These are phyloP conservation scores for Potamarius usumacintae DNA, from an alignment of 2,113 vertebrate species.

Conservation along the genomic window DNA sequence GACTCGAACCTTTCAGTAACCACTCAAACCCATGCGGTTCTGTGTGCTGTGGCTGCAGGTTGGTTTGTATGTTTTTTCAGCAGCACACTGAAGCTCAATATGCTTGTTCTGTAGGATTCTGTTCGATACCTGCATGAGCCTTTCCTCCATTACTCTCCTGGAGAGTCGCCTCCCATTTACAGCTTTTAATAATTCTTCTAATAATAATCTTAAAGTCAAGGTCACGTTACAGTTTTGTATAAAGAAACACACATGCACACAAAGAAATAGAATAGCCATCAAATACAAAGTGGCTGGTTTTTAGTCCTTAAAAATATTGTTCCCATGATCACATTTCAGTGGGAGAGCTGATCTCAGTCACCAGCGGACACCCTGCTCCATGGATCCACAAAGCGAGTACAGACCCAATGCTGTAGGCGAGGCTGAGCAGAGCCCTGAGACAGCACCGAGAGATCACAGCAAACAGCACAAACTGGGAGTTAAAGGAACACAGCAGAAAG, in stretches of 20 bases:
- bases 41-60: background rate
- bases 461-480: background rate
- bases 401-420: background rate
- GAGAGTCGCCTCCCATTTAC: background rate
- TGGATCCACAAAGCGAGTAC: background rate
- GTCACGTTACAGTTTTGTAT: background rate
- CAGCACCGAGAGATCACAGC: background rate
- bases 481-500: background rate
- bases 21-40: background rate
- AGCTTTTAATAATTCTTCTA: background rate
- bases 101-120: background rate
- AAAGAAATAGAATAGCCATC: background rate
- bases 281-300: background rate
- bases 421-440: background rate
- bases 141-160: background rate
- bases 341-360: background rate
- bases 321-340: background rate
- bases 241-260: background rate
- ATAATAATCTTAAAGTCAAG: background rate
- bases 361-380: too few relatives aligned
- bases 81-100: background rate
- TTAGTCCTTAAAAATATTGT: background rate
- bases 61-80: background rate
- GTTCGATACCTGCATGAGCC: background rate
- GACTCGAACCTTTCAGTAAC: background rate